phyloP scores from a whole-genome alignment of 2,113 vertebrate genomes.

The Patagioenas fasciata region DNA sequence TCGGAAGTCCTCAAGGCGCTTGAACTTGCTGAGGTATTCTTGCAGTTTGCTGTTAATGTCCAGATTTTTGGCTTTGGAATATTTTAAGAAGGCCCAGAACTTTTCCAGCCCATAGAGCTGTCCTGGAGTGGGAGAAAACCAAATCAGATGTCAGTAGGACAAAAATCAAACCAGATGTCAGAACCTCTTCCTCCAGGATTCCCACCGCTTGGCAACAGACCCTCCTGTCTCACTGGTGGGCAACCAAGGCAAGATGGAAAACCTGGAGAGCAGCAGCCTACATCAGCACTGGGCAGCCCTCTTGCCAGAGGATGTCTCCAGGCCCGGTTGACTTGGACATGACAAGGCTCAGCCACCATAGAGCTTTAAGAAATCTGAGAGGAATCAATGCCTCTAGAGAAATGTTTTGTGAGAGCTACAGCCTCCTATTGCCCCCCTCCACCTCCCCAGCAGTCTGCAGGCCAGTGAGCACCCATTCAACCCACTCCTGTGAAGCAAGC shows the following conservation, averaged over 20 bases:
- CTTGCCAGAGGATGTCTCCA: background rate
- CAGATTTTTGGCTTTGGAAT: slow-evolving; percentile 96
- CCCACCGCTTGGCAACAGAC: background rate
- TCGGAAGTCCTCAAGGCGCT: slow-evolving; percentile 96
- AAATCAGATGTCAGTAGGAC: background rate
- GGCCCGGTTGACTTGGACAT: background rate
- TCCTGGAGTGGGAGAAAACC: slow-evolving; percentile 68
- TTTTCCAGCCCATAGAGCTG: slow-evolving; percentile 98
- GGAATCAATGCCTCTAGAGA: background rate
- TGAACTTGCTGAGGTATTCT: slow-evolving; percentile 93
- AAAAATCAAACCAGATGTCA: background rate
- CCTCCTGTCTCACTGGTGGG: background rate
- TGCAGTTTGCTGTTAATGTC: slow-evolving; percentile 95
- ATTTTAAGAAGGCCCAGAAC: slow-evolving; percentile 99
- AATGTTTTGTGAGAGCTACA: background rate
- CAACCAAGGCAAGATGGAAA: background rate
- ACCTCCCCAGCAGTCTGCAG: background rate
- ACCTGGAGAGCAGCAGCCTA: background rate
- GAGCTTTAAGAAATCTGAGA: background rate
- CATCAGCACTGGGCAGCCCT: background rate
- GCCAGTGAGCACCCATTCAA: background rate
- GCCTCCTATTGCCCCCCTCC: background rate
- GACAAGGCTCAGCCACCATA: background rate
- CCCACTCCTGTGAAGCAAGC: accelerated
- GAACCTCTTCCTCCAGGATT: background rate